Evolutionary conservation across 2,113 vertebrate species (phyloP).

Genomic region (Psilopogon haemacephalus): DNA sequence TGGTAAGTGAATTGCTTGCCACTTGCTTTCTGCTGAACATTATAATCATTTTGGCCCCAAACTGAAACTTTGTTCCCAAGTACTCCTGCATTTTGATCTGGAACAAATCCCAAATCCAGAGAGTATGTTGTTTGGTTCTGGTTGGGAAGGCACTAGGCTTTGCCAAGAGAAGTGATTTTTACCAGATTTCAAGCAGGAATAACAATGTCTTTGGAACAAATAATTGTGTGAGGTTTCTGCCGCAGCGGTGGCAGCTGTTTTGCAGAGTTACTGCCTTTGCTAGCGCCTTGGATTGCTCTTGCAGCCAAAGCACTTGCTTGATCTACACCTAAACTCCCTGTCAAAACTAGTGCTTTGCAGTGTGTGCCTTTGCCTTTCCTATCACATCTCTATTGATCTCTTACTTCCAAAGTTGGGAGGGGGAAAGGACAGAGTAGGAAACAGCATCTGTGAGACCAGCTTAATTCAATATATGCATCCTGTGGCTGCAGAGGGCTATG

Average conservation of each 20-base stretch:
- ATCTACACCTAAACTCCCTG: not conserved
- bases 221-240: not conserved
- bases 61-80: not conserved
- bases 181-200: not conserved
- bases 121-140: not conserved
- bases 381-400: not conserved
- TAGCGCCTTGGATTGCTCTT: not conserved
- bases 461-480: constrained; percentile 1
- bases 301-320: not conserved
- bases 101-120: not conserved
- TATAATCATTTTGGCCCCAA: constrained; percentile 15
- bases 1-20: constrained; percentile 23
- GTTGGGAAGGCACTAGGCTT: not conserved
- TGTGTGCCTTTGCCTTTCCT: not conserved
- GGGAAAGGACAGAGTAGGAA: not conserved
- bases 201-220: not conserved
- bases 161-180: not conserved
- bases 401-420: not conserved
- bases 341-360: not conserved
- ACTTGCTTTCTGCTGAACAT: constrained; percentile 11
- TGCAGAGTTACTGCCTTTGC: not conserved
- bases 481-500: not conserved
- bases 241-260: not conserved
- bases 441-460: not conserved
- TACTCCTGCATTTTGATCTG: constrained; percentile 4